Evolutionary conservation across 2,888 invertebrate species (phyloP), one percentile per base, ranked within the genome.

Genomic region (Capitulum mitella): DNA sequence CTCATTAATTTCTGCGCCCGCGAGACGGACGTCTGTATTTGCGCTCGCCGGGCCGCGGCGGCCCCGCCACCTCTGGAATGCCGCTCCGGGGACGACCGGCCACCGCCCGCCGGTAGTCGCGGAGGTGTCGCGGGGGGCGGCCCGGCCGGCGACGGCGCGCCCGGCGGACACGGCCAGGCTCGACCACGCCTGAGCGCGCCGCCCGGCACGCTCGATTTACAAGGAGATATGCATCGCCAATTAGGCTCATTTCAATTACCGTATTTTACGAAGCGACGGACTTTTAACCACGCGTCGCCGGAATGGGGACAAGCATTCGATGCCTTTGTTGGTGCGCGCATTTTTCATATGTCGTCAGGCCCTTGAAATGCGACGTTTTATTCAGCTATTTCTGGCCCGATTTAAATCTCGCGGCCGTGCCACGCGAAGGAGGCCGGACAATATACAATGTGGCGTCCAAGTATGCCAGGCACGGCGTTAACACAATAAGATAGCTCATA

Each of bases 1-100:
- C 70, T 70, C 70, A 70, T 70, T 70, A 70, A 70, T 70, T 70
- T 70, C 40, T 70, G 70, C 70, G 70, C 37, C 70, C 70, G 70
- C 19, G n/a, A n/a, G n/a, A 6, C 40, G 70, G 70, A 70, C 70
- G 37, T 70, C 70, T 70, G 70, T 70, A 70, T 70, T 70, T 70
- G 37, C 64, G 64, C 64, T 19, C n/a, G n/a, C 22, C 51, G 2
- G n/a, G 58, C 58, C 58, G 58, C 51, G 51, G 51, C 22, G 51
- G 51, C 22, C 51, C 6, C 51, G 2, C 5, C 51, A 5, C 16
- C 19, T 51, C 51, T 19, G 51, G 51, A 51, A 51, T 51, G 51
- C 22, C 51, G 51, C 64, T 34, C 34, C 34, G 64, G 1, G 1
- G 32, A 1, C 32, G 29, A 29, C 58, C 10, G 58, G 1, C 58